Base-by-base conservation (phyloP, 2,888 invertebrate genomes). In the Drosophila neonasuta region DNA sequence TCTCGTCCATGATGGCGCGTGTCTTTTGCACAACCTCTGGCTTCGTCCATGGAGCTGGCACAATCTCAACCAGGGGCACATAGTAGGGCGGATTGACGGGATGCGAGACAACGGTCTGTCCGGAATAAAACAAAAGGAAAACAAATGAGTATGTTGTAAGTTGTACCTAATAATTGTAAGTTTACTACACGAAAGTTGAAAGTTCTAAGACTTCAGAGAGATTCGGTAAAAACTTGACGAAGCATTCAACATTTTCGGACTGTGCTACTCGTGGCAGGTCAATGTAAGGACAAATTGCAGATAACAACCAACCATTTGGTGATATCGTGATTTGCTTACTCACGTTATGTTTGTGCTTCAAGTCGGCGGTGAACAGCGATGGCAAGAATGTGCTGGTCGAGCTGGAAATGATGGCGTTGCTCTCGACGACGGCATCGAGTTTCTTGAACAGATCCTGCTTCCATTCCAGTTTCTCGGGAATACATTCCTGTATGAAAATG, bases 61-160 rank as follows among this genome's bases (percentile, higher is more conserved):
- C 96, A 11, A 99, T 92, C 92, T 99, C 99, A 1, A 98, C 97
- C 46, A 99, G 92, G 0, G 98, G 97, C 24, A 98, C 97, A 89
- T 97, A 98, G 90, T 98, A 98, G 0, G 99, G 99, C 5, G 99
- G 99, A 90, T 99, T 99, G 2, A 98, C 97, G 91, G 98, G 99
- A 91, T 99, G 98, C 0, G 96, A 96, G 11, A 98, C 96, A 24
- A 91, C 61, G 13, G 90, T 71, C 90, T 90, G 6, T 6, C 24
- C 5, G 6, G 24, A 24, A 24, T 20, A 20, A 24, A 24, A 24
- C 1, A 5, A 20, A 20, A 20, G 5, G 20, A 20, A 20, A 5
- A 24, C 4, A 24, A 5, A 6, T 24, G 24, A 24, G 24, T 6
- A 24, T 24, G 24, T 24, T 24, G 24, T 24, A 24, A 4, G 20